Evolutionary conservation across 2,888 invertebrate genomes (phyloP).

Genomic region (Catocala nupta): DNA sequence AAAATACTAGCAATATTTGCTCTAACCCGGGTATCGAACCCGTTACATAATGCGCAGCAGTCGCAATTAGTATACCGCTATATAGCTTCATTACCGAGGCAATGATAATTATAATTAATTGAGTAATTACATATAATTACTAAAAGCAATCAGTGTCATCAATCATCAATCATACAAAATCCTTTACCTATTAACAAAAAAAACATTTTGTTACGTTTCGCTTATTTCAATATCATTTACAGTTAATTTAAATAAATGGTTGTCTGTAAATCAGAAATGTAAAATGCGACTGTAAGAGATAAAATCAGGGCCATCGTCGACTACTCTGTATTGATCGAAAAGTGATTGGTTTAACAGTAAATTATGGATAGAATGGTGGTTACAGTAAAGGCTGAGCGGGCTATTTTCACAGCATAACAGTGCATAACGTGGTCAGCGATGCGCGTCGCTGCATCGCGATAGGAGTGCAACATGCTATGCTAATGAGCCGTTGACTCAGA

Average conservation of each 20-base stretch:
- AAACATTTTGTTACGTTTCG: not conserved
- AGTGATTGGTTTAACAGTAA: conserved; percentile 35
- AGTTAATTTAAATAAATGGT: conserved; percentile 4
- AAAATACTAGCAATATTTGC: no score
- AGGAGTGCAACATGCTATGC: conserved; percentile 70
- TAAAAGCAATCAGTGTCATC: not conserved
- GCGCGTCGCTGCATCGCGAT: conserved; percentile 65
- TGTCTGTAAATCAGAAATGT: no score
- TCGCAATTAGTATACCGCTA: no score
- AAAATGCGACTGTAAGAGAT: conserved; percentile 5
- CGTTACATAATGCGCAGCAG: no score
- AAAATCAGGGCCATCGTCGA: not conserved
- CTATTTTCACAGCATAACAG: conserved; percentile 36
- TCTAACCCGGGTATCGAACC: no score
- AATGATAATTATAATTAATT: no score
- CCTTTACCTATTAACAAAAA: not conserved
- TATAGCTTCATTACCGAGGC: no score
- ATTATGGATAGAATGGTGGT: conserved; percentile 29
- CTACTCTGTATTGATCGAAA: conserved; percentile 13
- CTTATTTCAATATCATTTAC: not conserved
- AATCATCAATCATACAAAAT: not conserved
- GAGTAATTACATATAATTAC: no score
- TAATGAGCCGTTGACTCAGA: conserved; percentile 78
- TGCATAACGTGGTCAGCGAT: conserved; percentile 52
- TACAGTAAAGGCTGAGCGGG: conserved; percentile 31